Evolutionary conservation across 2,888 invertebrate species (phyloP).

Genomic region (Sphinx pinastri): DNA sequence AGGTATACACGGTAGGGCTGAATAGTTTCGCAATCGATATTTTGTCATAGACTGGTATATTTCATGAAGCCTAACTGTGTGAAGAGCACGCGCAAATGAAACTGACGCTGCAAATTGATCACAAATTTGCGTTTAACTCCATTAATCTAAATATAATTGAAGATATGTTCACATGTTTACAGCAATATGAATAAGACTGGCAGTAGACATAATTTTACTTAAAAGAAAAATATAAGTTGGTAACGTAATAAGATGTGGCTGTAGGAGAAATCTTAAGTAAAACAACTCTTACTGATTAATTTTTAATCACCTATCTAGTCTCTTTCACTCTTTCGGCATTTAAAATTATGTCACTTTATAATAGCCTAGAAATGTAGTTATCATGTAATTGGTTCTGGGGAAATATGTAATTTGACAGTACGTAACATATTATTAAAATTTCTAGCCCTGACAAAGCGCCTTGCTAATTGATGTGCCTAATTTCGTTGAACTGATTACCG

Average conservation of each 20-base stretch:
- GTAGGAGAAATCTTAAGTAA: no score
- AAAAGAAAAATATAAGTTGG: no score
- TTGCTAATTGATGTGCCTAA: slow-evolving; percentile 16
- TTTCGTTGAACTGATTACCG: slow-evolving; percentile 13
- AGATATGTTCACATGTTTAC: no score
- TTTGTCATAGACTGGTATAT: not conserved
- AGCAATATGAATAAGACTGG: no score
- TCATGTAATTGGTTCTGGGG: not conserved
- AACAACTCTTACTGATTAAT: no score
- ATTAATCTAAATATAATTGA: not conserved
- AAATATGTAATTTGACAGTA: slow-evolving; percentile 1
- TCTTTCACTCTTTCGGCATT: no score
- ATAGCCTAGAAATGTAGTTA: not conserved
- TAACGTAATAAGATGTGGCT: no score
- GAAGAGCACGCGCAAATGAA: not conserved
- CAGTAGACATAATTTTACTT: no score
- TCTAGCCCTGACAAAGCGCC: slow-evolving; percentile 8
- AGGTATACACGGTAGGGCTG: no score
- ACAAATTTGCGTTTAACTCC: not conserved
- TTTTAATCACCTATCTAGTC: no score
- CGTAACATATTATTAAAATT: slow-evolving; percentile 6
- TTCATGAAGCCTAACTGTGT: not conserved
- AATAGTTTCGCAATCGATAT: not conserved
- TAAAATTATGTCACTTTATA: no score
- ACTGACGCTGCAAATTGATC: slow-evolving; percentile 5